These are phyloP conservation scores for Pocillopora grandis DNA, from an alignment of 92 coral and sea anemone genomes.

Conservation along the genomic window DNA sequence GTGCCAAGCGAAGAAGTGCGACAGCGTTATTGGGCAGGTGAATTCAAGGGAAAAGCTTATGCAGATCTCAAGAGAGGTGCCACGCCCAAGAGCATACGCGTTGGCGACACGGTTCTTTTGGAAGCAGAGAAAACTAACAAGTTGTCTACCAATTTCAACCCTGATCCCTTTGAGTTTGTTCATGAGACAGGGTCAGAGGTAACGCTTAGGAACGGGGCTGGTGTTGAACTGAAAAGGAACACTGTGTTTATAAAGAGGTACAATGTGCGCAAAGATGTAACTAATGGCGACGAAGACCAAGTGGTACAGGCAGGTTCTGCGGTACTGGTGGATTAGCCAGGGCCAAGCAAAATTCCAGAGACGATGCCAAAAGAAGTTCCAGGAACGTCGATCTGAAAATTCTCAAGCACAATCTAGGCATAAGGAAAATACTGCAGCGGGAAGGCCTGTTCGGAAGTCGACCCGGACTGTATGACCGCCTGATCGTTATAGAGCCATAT, in stretches of 20 bases:
- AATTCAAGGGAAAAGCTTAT: conserved; percentile 23
- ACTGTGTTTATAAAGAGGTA: neutral
- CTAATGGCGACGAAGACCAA: too few species aligned
- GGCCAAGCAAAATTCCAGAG: too few species aligned
- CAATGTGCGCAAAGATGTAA: neutral
- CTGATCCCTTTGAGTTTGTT: conserved; percentile 13
- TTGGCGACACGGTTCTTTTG: neutral
- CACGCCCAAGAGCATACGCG: neutral
- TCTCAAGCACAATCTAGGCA: too few species aligned
- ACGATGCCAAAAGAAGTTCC: too few species aligned
- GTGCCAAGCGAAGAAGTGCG: conserved; percentile 3
- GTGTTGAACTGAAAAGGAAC: neutral
- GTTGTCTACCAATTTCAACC: conserved; percentile 16
- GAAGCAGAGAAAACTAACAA: neutral
- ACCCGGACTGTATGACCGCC: too few species aligned
- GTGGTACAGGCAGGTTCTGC: too few species aligned
- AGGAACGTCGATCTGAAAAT: too few species aligned
- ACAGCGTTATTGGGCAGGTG: conserved; percentile 16
- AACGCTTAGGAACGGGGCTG: neutral
- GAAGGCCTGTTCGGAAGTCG: too few species aligned
- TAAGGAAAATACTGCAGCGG: too few species aligned
- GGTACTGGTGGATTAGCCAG: too few species aligned
- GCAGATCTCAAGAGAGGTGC: conserved; percentile 18
- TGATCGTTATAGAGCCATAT: too few species aligned
- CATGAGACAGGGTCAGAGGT: conserved; percentile 17